Evolutionary conservation across 2,113 vertebrate species (phyloP), one percentile per base, ranked within the genome.

Genomic region (Taxidea taxus): DNA sequence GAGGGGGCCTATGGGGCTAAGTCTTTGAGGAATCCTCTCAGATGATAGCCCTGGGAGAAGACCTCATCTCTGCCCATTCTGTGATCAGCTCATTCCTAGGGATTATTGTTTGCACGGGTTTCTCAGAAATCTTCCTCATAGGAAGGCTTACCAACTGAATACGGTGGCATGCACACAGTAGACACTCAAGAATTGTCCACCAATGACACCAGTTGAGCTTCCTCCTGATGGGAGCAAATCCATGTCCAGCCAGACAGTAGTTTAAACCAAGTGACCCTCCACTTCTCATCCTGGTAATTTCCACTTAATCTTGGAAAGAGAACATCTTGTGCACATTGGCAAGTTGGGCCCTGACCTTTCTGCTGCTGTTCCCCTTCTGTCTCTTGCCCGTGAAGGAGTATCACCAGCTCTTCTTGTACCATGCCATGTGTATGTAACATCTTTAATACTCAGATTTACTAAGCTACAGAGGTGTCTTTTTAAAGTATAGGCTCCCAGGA

Each of bases 321-420:
- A 87, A 94, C 90, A 90, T 75, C 54, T 81, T 91, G 60, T 70
- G 62, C n/a, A 84, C 77, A 47, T 90, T 64, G 83, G n/a, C n/a
- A 70, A 44, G 58, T 42, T 82, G 62, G 34, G 39, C 70, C 51
- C 56, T 75, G 77, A 86, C 91, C 68, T 95, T 98, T 97, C 96
- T 97, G 96, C 97, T 98, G 95, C 95, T 87, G 84, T 96, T 97
- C 75, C 75, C 97, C 95, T 91, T 97, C 64, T 96, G 84, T 82
- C 87, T 96, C 80, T 97, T 97, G 89, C 86, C 96, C 62, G 84
- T 87, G 77, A 97, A 87, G 11, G 81, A 82, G 31, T 77, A 58
- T 47, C 42, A 47, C 66, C 68, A 91, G 47, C 77, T 94, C 56
- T 56, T 68, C 37, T 84, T 16, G 42, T 77, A 47, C 49, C 27